Evolutionary conservation across 2,888 invertebrate species (phyloP).

Genomic region (Xestoiulus laeticollis): DNA sequence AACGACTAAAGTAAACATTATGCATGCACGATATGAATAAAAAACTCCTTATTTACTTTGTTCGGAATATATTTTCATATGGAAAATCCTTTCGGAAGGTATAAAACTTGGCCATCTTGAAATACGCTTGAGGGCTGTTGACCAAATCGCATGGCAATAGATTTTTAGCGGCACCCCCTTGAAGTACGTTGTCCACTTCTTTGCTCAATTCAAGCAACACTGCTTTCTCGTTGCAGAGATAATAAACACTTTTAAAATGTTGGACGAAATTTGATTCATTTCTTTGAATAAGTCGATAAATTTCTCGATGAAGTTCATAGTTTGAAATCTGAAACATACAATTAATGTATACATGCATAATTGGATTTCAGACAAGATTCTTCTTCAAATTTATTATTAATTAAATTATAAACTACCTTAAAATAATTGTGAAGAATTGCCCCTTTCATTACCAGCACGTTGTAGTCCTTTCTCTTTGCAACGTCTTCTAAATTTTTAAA

Average conservation of each 20-base stretch:
- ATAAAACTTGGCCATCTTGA: background rate
- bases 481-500: conserved; percentile 4
- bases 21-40: background rate
- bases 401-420: background rate
- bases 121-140: background rate
- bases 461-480: background rate
- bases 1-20: no score
- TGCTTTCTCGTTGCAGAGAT: background rate
- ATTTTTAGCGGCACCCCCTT: background rate
- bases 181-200: background rate
- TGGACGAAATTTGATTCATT: background rate
- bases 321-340: background rate
- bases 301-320: background rate
- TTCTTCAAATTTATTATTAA: no score
- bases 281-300: background rate
- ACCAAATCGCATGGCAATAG: background rate
- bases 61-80: background rate
- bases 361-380: background rate
- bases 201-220: background rate
- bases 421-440: background rate
- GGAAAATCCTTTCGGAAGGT: background rate
- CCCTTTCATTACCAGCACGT: background rate
- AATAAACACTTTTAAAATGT: background rate
- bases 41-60: background rate
- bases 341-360: no score